Evolutionary conservation across 2,797 vertebrate genomes (phyloP), one percentile per base, ranked within the genome.

Genomic region (Leptoclinus maculatus): DNA sequence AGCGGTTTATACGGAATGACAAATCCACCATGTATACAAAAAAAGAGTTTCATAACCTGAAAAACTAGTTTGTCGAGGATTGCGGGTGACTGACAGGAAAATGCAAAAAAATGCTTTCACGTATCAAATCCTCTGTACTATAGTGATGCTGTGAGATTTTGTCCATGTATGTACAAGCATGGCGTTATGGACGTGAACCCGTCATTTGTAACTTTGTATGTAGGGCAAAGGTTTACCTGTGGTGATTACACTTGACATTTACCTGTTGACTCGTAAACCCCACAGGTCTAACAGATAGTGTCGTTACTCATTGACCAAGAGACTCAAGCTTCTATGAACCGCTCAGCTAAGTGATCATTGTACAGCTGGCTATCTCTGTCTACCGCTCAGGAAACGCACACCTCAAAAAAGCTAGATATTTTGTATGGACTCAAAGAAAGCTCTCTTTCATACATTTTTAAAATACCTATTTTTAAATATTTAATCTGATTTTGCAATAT

Each of bases 241-340:
- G 66, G 77, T 83, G 80, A 88, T 88, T 87, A 77, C 78, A 83
- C 87, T 91, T 88, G 85, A 88, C 78, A 85, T 90, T 83, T 86
- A 84, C 78, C 69, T 87, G 65, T 87, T 92, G 84, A 90, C 87
- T 89, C 58, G 68, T 77, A 82, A 91, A 86, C 59, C 76, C 60
- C 36, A 70, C 75, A 73, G 80, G 79, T 77, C 71, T 74, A n/a
- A 88, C 62, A 87, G 90, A 91, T 90, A 90, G 63, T 39, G 45
- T 21, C 6, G 87, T 94, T 91, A 93, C 78, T 92, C 73, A 93
- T 93, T 93, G 78, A 92, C 91, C 62, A 79, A 79, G 49, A 85
- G 62, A 84, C 79, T 83, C 76, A 85, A 86, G 83, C 79, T 74
- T 85, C 77, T 60, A 41, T 82, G 73, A 78, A 67, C 56, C 29